phyloP scores from a whole-genome alignment of 2,888 invertebrate genomes.

The Metellina segmentata region DNA sequence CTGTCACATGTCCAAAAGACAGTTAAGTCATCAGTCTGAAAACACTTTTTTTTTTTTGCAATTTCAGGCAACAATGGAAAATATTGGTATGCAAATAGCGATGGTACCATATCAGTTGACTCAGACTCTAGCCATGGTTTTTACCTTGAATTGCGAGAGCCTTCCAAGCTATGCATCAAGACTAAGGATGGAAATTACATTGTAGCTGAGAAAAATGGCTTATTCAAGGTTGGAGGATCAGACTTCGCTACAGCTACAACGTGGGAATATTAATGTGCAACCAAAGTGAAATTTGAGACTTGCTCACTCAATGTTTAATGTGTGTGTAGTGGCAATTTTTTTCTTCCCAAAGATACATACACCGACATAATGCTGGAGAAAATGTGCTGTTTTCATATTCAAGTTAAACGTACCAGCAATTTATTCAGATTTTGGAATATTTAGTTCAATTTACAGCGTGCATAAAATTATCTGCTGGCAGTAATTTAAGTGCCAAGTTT shows the following conservation, averaged over 20 bases:
- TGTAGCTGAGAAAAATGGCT: conserved; percentile 94
- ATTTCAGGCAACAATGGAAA: conserved; percentile 92
- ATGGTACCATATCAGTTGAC: conserved; percentile 90
- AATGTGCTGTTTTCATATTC: conserved; percentile 11
- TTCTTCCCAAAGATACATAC: conserved; percentile 62
- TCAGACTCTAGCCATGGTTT: conserved; percentile 91
- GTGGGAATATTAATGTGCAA: conserved; percentile 91
- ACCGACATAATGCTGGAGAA: conserved; percentile 39
- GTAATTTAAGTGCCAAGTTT: conserved; percentile 59
- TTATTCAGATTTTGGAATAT: not conserved
- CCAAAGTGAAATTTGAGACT: conserved; percentile 26
- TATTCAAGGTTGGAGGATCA: conserved; percentile 90
- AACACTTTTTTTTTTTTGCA: not conserved
- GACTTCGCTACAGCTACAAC: conserved; percentile 91
- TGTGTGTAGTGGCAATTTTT: conserved; percentile 67
- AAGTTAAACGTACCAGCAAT: conserved; percentile 23
- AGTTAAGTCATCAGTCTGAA: no score
- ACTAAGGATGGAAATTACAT: conserved; percentile 84
- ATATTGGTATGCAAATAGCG: conserved; percentile 95
- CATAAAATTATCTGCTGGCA: conserved; percentile 60
- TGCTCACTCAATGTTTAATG: conserved; percentile 73
- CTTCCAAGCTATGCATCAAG: conserved; percentile 95
- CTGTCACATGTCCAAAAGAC: no score
- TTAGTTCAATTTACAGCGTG: conserved; percentile 16
- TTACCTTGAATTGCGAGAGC: conserved; percentile 94